Conservation (phyloP, 2,888 invertebrate genomes). For the Pasiphila rectangulata region DNA sequence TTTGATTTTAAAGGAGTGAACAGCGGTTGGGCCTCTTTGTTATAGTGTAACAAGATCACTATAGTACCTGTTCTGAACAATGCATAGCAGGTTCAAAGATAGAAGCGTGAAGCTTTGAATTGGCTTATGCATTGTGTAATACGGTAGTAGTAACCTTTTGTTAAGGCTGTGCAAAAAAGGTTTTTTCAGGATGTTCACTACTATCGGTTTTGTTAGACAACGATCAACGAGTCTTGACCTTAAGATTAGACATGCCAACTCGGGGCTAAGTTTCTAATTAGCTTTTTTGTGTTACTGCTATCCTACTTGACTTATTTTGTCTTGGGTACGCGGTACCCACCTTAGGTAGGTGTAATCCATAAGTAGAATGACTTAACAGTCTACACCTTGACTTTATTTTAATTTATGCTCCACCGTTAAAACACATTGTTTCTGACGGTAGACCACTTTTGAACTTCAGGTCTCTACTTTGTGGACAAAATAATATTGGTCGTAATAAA, state of each 20-base stretch:
- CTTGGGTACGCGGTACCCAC: background rate
- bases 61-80: constrained; percentile 68
- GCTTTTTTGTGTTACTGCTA: no score
- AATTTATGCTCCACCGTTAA: no score
- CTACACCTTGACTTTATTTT: no score
- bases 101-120: constrained; percentile 45
- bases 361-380: no score
- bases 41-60: constrained; percentile 69
- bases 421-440: no score
- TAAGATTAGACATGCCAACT: no score
- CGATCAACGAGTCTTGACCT: no score
- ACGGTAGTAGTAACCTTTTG: constrained; percentile 20
- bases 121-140: constrained; percentile 25
- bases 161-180: background rate
- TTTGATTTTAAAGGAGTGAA: constrained; percentile 60
- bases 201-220: constrained; percentile 8
- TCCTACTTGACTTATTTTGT: no score
- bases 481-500: no score
- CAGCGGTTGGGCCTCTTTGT: constrained; percentile 49
- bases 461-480: no score
- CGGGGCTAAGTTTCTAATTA: no score
- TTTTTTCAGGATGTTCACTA: background rate
- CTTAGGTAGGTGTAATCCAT: background rate
- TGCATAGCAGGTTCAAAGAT: constrained; percentile 57
- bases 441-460: no score